Percentiles rank a stretch among this genome's conserved stretches.
These are phyloP conservation scores for Nothura maculosa DNA, from an alignment of 2,797 vertebrate genomes.

Conservation along the genomic window DNA sequence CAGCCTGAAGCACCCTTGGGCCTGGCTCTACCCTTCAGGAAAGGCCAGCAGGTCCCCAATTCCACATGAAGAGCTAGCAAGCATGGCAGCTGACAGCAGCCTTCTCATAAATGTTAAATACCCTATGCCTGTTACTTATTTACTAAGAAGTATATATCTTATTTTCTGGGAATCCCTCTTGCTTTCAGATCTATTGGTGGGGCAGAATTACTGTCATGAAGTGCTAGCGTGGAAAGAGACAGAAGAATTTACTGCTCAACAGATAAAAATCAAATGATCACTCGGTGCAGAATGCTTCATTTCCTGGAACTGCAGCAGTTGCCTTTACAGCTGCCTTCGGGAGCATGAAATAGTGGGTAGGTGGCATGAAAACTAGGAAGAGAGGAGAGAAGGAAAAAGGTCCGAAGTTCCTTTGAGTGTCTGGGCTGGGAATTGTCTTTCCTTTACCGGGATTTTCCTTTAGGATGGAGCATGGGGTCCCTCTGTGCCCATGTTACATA, in stretches of 20 bases:
- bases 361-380: not conserved
- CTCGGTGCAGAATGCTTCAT: not conserved
- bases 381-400: not conserved
- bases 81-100: not conserved
- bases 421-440: not conserved
- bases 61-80: not conserved
- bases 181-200: not conserved
- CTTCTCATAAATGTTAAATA: not conserved
- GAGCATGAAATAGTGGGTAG: accelerated
- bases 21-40: not conserved
- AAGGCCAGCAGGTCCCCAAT: not conserved
- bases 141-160: not conserved
- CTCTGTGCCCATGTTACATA: not conserved
- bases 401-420: not conserved
- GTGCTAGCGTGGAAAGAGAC: not conserved
- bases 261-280: not conserved
- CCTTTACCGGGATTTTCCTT: not conserved
- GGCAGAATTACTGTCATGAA: not conserved
- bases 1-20: not conserved
- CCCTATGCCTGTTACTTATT: not conserved
- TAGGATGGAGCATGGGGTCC: not conserved
- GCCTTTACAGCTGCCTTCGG: not conserved
- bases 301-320: not conserved
- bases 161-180: not conserved
- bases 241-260: conserved; percentile 7